Percentiles rank a stretch among this genome's conserved stretches.
phyloP scores from a whole-genome alignment of 2,888 invertebrate species.

The Noctua comes region DNA sequence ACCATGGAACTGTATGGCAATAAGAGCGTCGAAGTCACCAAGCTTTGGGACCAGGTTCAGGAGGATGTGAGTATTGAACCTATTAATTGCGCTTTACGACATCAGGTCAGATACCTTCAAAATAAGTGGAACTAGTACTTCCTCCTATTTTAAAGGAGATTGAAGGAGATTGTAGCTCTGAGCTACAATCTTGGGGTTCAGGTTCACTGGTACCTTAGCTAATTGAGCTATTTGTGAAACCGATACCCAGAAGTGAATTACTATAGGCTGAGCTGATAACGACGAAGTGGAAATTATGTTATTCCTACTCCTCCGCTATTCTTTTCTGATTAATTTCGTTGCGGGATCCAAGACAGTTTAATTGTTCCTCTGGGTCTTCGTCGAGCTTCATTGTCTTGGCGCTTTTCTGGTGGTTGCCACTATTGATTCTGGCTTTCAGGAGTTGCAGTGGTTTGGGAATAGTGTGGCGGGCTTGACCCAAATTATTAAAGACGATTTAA shows the following conservation, averaged over 20 bases:
- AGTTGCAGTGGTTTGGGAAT: too few species aligned
- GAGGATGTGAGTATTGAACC: constrained; percentile 83
- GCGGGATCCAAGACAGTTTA: too few species aligned
- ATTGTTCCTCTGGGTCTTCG: too few species aligned
- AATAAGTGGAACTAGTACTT: neutral
- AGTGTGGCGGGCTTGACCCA: too few species aligned
- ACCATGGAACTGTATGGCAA: constrained; percentile 88
- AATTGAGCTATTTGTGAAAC: neutral
- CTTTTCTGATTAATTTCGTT: too few species aligned
- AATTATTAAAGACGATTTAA: neutral
- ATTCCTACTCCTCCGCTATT: too few species aligned
- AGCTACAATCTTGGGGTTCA: neutral
- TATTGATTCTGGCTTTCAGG: too few species aligned
- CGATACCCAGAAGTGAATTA: neutral
- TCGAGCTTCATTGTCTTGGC: too few species aligned
- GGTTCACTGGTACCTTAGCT: neutral
- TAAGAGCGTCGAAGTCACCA: constrained; percentile 80
- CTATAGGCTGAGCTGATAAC: neutral
- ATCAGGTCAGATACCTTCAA: neutral
- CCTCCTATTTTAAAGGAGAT: neutral
- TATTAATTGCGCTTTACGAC: neutral
- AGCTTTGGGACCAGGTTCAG: constrained; percentile 92
- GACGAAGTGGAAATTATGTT: neutral
- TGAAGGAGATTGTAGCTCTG: neutral
- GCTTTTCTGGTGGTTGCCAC: too few species aligned